These are phyloP conservation scores for Folsomia manolachei DNA, from an alignment of 2,888 invertebrate genomes.

Conservation along the genomic window DNA sequence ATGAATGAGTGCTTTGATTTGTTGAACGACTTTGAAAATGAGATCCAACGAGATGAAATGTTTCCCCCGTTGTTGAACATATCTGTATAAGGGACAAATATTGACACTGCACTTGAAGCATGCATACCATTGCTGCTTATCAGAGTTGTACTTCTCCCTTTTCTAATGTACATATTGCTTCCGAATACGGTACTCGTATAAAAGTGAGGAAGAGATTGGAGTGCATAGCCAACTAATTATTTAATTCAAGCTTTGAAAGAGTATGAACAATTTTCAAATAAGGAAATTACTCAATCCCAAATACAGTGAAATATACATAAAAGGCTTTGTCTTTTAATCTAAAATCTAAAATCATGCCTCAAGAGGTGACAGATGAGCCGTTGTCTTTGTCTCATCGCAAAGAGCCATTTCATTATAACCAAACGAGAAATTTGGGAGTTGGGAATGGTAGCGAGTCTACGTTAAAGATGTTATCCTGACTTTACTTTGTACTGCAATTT, in stretches of 20 bases:
- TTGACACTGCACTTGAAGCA: too few relatives aligned
- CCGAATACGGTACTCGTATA: too few relatives aligned
- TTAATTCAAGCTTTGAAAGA: neutral
- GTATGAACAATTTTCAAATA: neutral
- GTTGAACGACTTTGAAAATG: neutral
- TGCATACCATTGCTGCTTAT: too few relatives aligned
- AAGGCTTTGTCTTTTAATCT: neutral
- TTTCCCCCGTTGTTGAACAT: neutral
- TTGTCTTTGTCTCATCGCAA: neutral
- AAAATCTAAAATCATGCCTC: too few relatives aligned
- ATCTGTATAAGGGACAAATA: neutral
- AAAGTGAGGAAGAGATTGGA: too few relatives aligned
- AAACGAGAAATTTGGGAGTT: neutral
- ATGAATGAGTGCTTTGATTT: neutral
- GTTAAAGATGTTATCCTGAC: neutral
- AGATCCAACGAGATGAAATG: neutral
- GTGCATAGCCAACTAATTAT: neutral
- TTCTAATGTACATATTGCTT: too few relatives aligned
- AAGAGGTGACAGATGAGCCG: slow-evolving; percentile 7
- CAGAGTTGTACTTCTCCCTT: too few relatives aligned
- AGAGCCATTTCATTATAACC: neutral
- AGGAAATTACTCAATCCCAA: neutral
- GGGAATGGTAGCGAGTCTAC: neutral
- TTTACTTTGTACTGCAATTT: too few relatives aligned
- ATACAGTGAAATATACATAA: too few relatives aligned